These are phyloP conservation scores for Electrophaes corylata DNA, from an alignment of 2,888 invertebrate genomes.

Conservation along the genomic window DNA sequence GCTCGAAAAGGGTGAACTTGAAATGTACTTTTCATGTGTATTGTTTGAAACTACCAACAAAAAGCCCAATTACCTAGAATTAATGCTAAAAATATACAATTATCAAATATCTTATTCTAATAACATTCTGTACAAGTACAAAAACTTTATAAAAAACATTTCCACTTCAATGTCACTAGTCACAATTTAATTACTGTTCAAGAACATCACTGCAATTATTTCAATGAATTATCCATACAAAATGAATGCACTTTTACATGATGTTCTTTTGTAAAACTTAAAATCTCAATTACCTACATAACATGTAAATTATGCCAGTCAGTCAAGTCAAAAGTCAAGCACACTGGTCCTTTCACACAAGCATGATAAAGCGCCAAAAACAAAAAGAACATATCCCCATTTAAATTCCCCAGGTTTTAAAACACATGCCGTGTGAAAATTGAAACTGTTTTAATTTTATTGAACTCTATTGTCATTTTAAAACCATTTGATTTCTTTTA, in stretches of 20 bases:
- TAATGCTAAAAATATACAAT: conserved; percentile 67
- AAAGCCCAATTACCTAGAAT: conserved; percentile 52
- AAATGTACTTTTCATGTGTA: conserved; percentile 9
- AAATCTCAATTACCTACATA: conserved; percentile 26
- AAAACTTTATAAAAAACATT: conserved; percentile 69
- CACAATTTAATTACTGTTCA: conserved; percentile 13
- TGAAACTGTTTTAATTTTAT: not conserved
- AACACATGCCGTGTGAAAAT: too few species aligned
- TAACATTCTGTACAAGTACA: conserved; percentile 66
- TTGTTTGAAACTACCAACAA: conserved; percentile 45
- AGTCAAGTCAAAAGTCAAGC: conserved; percentile 19
- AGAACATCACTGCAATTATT: conserved; percentile 28
- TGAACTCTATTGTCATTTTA: too few species aligned
- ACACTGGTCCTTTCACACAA: conserved; percentile 12
- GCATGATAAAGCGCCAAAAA: not conserved
- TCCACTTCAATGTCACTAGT: conserved; percentile 34
- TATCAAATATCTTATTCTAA: conserved; percentile 64
- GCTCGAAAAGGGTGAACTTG: not conserved
- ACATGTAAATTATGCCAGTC: conserved; percentile 21
- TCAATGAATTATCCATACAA: not conserved
- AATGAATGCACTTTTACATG: not conserved
- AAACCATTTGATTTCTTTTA: too few species aligned
- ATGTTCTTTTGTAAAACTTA: conserved; percentile 7
- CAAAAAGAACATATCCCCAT: too few species aligned
- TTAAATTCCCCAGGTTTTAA: too few species aligned